Evolutionary conservation across 2,888 invertebrate species (phyloP).

Genomic region (Prionchulus punctatus): DNA sequence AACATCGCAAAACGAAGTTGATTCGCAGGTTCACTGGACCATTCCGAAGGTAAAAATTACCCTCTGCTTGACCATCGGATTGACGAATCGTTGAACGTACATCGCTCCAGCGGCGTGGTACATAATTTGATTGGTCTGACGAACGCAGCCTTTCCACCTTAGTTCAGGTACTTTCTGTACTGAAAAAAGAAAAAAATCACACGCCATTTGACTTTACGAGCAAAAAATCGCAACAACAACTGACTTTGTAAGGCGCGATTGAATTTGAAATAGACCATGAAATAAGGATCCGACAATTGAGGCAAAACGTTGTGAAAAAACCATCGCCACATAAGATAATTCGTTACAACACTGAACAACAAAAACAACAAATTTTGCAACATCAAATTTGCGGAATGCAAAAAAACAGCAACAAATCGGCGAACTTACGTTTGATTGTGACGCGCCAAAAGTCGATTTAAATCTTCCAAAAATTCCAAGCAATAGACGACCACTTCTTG

Average conservation of each 20-base stretch:
- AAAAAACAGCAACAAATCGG: not conserved
- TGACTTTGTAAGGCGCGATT: conserved; percentile 26
- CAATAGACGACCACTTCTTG: conserved; percentile 34
- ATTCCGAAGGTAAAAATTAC: no score
- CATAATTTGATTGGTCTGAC: conserved; percentile 51
- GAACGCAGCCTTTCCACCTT: conserved; percentile 78
- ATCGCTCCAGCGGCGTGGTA: conserved; percentile 75
- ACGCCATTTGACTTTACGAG: not conserved
- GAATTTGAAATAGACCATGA: conserved; percentile 29
- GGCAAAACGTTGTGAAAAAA: conserved; percentile 30
- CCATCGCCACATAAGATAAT: conserved; percentile 32
- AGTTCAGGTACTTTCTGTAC: conserved; percentile 30
- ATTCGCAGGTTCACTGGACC: no score
- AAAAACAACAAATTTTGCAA: not conserved
- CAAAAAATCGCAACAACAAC: no score
- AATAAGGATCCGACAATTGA: conserved; percentile 30
- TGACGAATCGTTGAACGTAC: conserved; percentile 74
- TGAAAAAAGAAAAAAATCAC: conserved; percentile 13
- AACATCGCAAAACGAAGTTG: no score
- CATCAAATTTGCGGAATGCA: not conserved
- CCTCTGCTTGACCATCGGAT: conserved; percentile 65
- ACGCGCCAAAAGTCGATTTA: conserved; percentile 24
- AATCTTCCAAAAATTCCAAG: conserved; percentile 29
- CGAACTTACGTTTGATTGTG: conserved; percentile 13
- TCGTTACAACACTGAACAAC: conserved; percentile 15